Base-by-base conservation (phyloP, 2,888 invertebrate species). In the Allolobophora icterica region DNA sequence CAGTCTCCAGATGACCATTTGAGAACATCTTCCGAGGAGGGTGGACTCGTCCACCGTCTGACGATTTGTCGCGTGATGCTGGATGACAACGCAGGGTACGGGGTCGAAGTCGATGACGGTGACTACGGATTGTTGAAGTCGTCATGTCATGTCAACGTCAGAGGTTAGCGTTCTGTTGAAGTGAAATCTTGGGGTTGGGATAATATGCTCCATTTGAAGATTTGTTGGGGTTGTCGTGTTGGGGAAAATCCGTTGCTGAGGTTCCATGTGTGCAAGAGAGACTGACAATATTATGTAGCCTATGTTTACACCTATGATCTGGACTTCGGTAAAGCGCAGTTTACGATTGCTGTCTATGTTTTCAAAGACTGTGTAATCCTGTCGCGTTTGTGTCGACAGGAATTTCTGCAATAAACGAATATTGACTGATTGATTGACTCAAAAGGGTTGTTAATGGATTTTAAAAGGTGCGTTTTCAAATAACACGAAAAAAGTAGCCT, bases 61-160 rank as follows among this genome's bases (percentile, higher is more conserved):
- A 97, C 98, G 95, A 98, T 99, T 93, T 97, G 97, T 94, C 97
- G 98, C 93, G 97, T 97, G 83, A 97, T 97, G 92, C 95, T 96
- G 0, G 97, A 97, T 91, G 99, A 99, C 95, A 97, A 96, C 89
- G 98, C 90, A 30, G 91, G 91, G 89, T 90, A 92, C 34, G 89
- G 90, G 38, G 92, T 92, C 71, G 83, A 92, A 38, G 91, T 92
- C 42, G 93, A 92, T 40, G 92, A 92, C 90, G 40, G 40, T 83
- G 83, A 92, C 21, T 98, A 98, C 94, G 97, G 97, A 94, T 98
- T 98, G 96, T 15, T 91, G n/a, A 89, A n/a, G 33, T 91, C 91
- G 11, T 45, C 83, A n/a, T 58, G 83, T 90, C 33, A n/a, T 11
- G 45, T 91, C 84, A 91, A 83, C 11, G 58, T 91, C 34, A 91